These are phyloP conservation scores for Galleria mellonella DNA, from an alignment of 1,140 invertebrate genomes.

Conservation along the genomic window DNA sequence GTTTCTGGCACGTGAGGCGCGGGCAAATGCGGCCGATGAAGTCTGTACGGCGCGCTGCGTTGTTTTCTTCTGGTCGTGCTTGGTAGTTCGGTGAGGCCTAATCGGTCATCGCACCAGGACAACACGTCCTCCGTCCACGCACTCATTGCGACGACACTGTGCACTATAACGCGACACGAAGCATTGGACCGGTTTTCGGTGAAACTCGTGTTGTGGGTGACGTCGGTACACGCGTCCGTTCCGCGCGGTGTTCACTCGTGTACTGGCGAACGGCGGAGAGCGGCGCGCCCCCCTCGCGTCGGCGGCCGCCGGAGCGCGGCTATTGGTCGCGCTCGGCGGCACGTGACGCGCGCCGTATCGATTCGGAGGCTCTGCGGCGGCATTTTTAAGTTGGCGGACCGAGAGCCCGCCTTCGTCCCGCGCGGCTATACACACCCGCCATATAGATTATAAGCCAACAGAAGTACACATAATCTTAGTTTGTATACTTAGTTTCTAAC, in stretches of 20 bases:
- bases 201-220: slow-evolving; percentile 39
- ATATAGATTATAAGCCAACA: slow-evolving; percentile 23
- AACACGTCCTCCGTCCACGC: slow-evolving; percentile 66
- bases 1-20: slow-evolving; percentile 58
- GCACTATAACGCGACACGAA: slow-evolving; percentile 62
- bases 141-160: slow-evolving; percentile 57
- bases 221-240: slow-evolving; percentile 52
- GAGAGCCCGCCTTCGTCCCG: slow-evolving; percentile 62
- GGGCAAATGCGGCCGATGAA: slow-evolving; percentile 75
- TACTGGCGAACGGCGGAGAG: slow-evolving; percentile 38
- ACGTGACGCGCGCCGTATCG: slow-evolving; percentile 82
- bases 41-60: slow-evolving; percentile 71
- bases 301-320: slow-evolving; percentile 36
- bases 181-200: slow-evolving; percentile 54
- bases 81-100: slow-evolving; percentile 63
- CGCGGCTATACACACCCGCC: slow-evolving; percentile 42
- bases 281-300: slow-evolving; percentile 21
- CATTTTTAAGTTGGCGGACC: slow-evolving; percentile 82
- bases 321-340: slow-evolving; percentile 69
- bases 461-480: no score
- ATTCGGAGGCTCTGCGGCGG: slow-evolving; percentile 84
- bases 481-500: no score
- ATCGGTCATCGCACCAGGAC: slow-evolving; percentile 58
- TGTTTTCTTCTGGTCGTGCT: slow-evolving; percentile 59
- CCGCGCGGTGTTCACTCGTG: slow-evolving; percentile 46